Evolutionary conservation across 2,888 invertebrate species (phyloP), one percentile per base, ranked within the genome.

Genomic region (Idaea aversata): DNA sequence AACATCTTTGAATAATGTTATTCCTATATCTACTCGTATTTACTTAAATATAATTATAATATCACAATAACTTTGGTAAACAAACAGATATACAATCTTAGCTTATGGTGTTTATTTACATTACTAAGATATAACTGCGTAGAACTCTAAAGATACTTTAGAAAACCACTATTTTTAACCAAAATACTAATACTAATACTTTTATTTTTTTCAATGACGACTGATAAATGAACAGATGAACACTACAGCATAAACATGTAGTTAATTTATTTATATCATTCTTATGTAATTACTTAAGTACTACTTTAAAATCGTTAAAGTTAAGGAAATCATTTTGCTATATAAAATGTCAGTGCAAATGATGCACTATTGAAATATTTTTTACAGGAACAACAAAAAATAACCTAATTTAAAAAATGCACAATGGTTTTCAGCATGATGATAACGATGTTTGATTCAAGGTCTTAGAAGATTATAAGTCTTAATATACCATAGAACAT

Each of bases 61-160:
- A 87, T 87, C 86, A 86, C 85, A 85, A 77, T 75, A 65, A 85
- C 84, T 87, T 87, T 86, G 85, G 86, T 86, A 79, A 75, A 74
- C 47, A 47, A 47, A 47, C 47, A 47, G 47, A 47, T 13, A 10
- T 47, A 2, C 3, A 47, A 47, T 47, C 47, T 47, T 47, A 47
- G 47, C 47, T 47, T 10, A 13, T 47, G 47, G 6, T 47, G 47
- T 47, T 47, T 47, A 47, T 47, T 7, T 47, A 13, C 4, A 7
- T 47, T 47, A 36, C 10, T 47, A 47, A 47, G 36, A 36, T 4
- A 47, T 47, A 6, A 4, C 5, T 7, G 47, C 47, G 47, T 47
- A 47, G 47, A 47, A 47, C 0, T 47, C 47, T 47, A 10, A 7
- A 10, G 5, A 36, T 10, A 7, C 47, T 7, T 47, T 25, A 25